These are phyloP conservation scores for Coilia nasus DNA, from an alignment of 2,797 vertebrate genomes.

Conservation along the genomic window DNA sequence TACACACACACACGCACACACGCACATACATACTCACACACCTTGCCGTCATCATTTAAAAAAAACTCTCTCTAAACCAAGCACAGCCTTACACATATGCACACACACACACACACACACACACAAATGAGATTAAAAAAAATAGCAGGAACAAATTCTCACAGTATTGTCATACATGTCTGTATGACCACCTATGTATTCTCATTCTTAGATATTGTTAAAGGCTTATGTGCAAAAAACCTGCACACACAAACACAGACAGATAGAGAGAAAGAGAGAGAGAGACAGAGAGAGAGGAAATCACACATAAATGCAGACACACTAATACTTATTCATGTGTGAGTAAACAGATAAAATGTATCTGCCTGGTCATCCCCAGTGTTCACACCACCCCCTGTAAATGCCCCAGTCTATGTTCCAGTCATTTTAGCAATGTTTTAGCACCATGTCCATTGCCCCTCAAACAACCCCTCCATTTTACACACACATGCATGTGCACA, in stretches of 20 bases:
- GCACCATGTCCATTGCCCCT: constrained; percentile 29
- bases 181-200: no score
- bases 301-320: not conserved
- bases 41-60: no score
- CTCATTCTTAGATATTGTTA: no score
- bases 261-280: no score
- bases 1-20: constrained; percentile 24
- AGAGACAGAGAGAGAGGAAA: no score
- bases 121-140: no score
- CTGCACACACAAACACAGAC: no score
- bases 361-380: constrained; percentile 26
- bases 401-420: constrained; percentile 38
- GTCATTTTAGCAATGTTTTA: constrained; percentile 44
- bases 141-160: no score
- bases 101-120: not conserved
- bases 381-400: constrained; percentile 43
- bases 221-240: no score
- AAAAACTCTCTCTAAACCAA: no score
- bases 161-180: no score
- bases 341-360: constrained; percentile 3
- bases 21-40: not conserved
- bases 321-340: not conserved
- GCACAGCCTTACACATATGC: not conserved
- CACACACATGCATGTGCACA: constrained; percentile 40
- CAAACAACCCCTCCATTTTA: not conserved